These are phyloP conservation scores for Ischnus inquisitorius DNA, from an alignment of 2,888 invertebrate species.

Conservation along the genomic window DNA sequence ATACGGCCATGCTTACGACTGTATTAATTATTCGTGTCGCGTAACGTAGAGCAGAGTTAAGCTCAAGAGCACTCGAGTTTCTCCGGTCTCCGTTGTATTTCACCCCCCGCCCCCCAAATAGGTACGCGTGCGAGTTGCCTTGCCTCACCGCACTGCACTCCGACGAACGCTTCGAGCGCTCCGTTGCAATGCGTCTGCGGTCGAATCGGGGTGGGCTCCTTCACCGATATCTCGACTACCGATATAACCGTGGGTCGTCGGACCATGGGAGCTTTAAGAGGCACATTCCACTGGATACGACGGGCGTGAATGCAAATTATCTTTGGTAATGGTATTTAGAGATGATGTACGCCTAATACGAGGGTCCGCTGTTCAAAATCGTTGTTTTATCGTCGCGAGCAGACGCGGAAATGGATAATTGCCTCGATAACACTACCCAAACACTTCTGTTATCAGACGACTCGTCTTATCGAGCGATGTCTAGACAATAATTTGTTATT, in stretches of 20 bases:
- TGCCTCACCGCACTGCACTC: slow-evolving; percentile 35
- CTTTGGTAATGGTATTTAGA: slow-evolving; percentile 56
- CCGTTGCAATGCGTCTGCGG: slow-evolving; percentile 59
- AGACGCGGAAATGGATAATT: neutral
- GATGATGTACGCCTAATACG: slow-evolving; percentile 49
- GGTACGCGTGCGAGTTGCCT: slow-evolving; percentile 13
- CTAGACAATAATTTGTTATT: too few relatives aligned
- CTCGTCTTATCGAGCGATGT: too few relatives aligned
- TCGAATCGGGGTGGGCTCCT: slow-evolving; percentile 50
- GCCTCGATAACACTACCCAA: too few relatives aligned
- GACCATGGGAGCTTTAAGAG: slow-evolving; percentile 69
- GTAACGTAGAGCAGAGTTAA: slow-evolving; percentile 68
- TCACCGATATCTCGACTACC: slow-evolving; percentile 41
- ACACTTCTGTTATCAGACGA: too few relatives aligned
- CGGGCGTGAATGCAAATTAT: slow-evolving; percentile 64
- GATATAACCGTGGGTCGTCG: slow-evolving; percentile 28
- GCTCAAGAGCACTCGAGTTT: slow-evolving; percentile 69
- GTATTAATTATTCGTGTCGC: slow-evolving; percentile 85
- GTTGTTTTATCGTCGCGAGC: neutral
- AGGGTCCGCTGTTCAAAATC: neutral
- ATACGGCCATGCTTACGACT: slow-evolving; percentile 81
- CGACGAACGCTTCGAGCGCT: slow-evolving; percentile 30
- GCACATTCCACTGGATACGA: slow-evolving; percentile 71
- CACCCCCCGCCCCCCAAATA: slow-evolving; percentile 64
- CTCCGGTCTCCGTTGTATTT: slow-evolving; percentile 75